A percentile compares a stretch with the other conserved stretches of the same genome.
These are phyloP conservation scores for Phalacrocorax aristotelis DNA, from an alignment of 2,113 vertebrate species.

Conservation along the genomic window DNA sequence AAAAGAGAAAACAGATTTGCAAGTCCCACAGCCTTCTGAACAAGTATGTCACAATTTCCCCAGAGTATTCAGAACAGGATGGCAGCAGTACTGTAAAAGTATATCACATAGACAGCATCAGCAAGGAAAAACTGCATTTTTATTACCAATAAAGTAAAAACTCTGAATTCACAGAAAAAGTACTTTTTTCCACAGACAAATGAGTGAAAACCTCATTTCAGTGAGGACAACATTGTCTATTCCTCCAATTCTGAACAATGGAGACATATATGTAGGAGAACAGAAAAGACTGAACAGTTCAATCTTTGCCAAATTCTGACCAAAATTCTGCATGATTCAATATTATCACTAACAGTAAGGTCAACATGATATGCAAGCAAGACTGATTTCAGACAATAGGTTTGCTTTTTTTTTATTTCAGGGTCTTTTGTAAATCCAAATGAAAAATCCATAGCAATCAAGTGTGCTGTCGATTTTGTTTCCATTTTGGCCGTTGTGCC, in stretches of 20 bases:
- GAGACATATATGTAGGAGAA: neutral
- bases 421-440: neutral
- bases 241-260: neutral
- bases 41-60: constrained; percentile 13
- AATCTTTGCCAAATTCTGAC: neutral
- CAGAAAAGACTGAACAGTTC: neutral
- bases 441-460: neutral
- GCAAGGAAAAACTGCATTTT: neutral
- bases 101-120: neutral
- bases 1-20: constrained; percentile 12
- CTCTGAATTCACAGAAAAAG: neutral
- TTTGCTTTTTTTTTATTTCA: neutral
- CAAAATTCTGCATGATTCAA: neutral
- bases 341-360: neutral
- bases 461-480: neutral
- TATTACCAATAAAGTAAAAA: neutral
- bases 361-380: neutral
- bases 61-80: neutral
- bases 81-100: neutral
- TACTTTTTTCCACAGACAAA: neutral
- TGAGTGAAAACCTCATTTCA: neutral
- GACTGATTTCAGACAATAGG: neutral
- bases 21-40: constrained; percentile 20
- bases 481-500: neutral
- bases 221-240: neutral